Evolutionary conservation across 2,888 invertebrate species (phyloP).

Genomic region (Folsomia manolachei): DNA sequence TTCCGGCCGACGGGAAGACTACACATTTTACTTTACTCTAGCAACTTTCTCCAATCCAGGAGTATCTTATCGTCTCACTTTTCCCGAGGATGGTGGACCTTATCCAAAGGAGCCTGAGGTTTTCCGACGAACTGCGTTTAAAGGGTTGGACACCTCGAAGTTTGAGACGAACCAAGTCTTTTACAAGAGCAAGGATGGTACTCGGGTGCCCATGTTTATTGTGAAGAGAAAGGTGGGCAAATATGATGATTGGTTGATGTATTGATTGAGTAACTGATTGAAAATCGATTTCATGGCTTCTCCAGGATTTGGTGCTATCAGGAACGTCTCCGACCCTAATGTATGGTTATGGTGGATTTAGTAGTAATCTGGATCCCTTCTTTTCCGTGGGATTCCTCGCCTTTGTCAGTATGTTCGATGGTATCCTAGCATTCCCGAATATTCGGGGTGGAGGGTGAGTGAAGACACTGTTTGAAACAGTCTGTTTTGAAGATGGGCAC

Average conservation of each 20-base stretch:
- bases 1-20: slow-evolving; percentile 77
- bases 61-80: slow-evolving; percentile 83
- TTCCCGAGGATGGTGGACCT: slow-evolving; percentile 18
- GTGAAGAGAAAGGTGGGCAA: slow-evolving; percentile 65
- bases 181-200: slow-evolving; percentile 88
- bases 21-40: slow-evolving; percentile 82
- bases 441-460: slow-evolving; percentile 81
- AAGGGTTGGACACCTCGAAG: slow-evolving; percentile 59
- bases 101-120: neutral
- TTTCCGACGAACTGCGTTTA: neutral
- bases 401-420: slow-evolving; percentile 68
- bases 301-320: slow-evolving; percentile 57
- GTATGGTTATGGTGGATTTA: slow-evolving; percentile 97
- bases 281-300: slow-evolving; percentile 50
- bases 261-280: too few relatives aligned
- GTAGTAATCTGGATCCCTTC: slow-evolving; percentile 83
- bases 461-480: neutral
- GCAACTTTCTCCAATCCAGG: slow-evolving; percentile 85
- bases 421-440: slow-evolving; percentile 86
- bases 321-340: slow-evolving; percentile 76
- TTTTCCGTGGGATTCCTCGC: slow-evolving; percentile 69
- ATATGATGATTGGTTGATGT: neutral
- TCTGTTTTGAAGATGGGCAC: too few relatives aligned
- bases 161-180: slow-evolving; percentile 87
- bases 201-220: slow-evolving; percentile 93